phyloP scores from a whole-genome alignment of 2,888 invertebrate species.

The Lycaena phlaeas region DNA sequence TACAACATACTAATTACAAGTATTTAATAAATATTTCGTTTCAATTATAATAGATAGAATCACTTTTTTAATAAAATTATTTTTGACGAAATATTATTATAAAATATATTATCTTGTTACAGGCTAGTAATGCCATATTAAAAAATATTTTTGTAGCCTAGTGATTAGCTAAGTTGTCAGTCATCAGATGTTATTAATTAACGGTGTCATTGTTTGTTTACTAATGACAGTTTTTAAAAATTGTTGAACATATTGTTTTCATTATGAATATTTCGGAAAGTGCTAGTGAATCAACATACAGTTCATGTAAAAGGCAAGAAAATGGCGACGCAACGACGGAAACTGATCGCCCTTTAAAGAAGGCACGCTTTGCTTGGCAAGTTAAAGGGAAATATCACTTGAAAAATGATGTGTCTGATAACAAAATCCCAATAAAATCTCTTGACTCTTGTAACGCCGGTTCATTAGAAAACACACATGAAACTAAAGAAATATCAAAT shows the following conservation, averaged over 20 bases:
- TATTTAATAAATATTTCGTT: no score
- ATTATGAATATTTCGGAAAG: slow-evolving; percentile 48
- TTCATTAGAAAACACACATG: slow-evolving; percentile 29
- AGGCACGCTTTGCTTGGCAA: slow-evolving; percentile 78
- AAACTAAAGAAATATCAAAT: slow-evolving; percentile 30
- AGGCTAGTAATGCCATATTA: neutral
- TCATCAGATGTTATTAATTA: slow-evolving; percentile 67
- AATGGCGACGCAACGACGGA: slow-evolving; percentile 64
- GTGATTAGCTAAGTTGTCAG: slow-evolving; percentile 50
- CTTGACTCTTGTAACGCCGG: slow-evolving; percentile 26
- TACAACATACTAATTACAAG: no score
- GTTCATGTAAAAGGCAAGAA: slow-evolving; percentile 64
- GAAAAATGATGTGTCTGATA: slow-evolving; percentile 49
- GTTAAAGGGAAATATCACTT: slow-evolving; percentile 77
- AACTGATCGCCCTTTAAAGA: slow-evolving; percentile 75
- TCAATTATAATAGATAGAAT: no score
- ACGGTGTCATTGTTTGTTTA: slow-evolving; percentile 67
- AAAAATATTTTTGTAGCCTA: slow-evolving; percentile 1
- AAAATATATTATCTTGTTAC: neutral
- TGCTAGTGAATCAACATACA: slow-evolving; percentile 60
- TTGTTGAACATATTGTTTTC: slow-evolving; percentile 15
- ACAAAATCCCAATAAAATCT: slow-evolving; percentile 20
- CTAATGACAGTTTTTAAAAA: slow-evolving; percentile 40
- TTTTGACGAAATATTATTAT: neutral
- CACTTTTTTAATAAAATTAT: no score